A percentile compares a stretch with the other conserved stretches of the same genome.
These are phyloP conservation scores for Erpornis zantholeuca DNA, from an alignment of 2,113 vertebrate genomes.

Conservation along the genomic window DNA sequence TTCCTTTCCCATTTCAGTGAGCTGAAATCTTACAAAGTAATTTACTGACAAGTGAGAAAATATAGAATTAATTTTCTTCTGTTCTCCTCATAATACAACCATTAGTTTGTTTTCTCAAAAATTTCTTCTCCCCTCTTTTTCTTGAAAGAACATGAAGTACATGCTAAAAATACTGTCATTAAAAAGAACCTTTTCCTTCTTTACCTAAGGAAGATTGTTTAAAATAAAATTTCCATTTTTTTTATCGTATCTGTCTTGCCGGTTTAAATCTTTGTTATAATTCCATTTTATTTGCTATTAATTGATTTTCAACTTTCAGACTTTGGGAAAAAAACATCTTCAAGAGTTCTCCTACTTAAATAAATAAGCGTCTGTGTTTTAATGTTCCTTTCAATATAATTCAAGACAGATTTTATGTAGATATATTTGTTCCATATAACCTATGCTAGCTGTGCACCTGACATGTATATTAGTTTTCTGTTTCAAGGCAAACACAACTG, in stretches of 20 bases:
- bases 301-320: not conserved
- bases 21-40: slow-evolving; percentile 25
- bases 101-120: slow-evolving; percentile 58
- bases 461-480: not conserved
- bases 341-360: not conserved
- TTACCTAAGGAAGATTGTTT: slow-evolving; percentile 15
- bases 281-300: slow-evolving; percentile 41
- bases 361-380: slow-evolving; percentile 15
- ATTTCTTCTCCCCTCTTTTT: not conserved
- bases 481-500: not conserved
- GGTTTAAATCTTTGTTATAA: slow-evolving; percentile 32
- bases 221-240: not conserved
- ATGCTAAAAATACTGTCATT: slow-evolving; percentile 32
- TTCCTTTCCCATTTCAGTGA: too few relatives aligned
- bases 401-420: not conserved
- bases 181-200: slow-evolving; percentile 38
- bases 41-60: slow-evolving; percentile 43
- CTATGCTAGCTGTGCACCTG: not conserved
- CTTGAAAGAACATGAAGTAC: not conserved
- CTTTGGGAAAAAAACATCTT: not conserved
- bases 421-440: not conserved
- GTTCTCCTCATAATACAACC: not conserved
- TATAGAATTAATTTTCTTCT: slow-evolving; percentile 28
- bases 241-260: not conserved
- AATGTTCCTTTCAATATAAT: not conserved